A percentile compares a stretch with the other conserved stretches of the same genome.
Conservation (phyloP, 2,113 vertebrate species). For the Leucoraja erinaceus region DNA sequence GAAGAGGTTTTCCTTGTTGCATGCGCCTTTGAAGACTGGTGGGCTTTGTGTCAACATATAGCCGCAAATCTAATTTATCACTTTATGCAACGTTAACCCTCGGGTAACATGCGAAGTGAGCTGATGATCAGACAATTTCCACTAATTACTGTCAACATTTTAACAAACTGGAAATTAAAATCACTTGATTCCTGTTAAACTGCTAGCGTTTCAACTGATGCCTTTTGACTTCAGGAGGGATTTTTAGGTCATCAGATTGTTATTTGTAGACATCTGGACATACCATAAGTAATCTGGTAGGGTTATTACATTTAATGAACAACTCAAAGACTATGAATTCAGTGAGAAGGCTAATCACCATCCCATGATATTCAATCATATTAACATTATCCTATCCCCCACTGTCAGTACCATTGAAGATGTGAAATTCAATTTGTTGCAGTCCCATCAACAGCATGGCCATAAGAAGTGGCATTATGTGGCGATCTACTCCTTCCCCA, state of each 20-base stretch:
- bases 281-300: neutral
- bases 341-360: neutral
- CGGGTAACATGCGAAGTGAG: neutral
- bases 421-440: neutral
- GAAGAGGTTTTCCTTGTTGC: neutral
- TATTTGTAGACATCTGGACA: neutral
- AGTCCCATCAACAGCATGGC: neutral
- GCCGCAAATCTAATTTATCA: neutral
- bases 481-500: neutral
- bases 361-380: neutral
- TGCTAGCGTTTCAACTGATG: neutral
- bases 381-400: neutral
- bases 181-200: neutral
- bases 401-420: neutral
- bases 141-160: neutral
- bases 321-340: neutral
- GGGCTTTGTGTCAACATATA: neutral
- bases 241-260: neutral
- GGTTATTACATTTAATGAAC: neutral
- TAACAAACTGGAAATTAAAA: conserved; percentile 22
- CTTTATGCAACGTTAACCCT: neutral
- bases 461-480: neutral
- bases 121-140: neutral
- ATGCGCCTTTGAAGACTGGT: neutral
- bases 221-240: neutral